Conservation (phyloP, 2,797 vertebrate species). For the Sphenodon punctatus region DNA sequence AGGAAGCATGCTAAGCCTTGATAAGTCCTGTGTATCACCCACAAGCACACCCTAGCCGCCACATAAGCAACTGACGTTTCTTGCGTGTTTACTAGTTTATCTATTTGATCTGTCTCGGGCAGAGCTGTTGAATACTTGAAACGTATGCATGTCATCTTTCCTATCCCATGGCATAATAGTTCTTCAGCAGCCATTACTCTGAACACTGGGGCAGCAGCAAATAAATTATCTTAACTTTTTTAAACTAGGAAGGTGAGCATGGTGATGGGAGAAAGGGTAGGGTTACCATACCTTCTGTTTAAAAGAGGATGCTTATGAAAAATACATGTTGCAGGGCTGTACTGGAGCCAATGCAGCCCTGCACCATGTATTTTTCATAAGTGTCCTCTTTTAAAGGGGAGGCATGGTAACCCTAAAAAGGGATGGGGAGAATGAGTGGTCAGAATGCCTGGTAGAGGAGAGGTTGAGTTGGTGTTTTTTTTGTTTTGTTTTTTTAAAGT, state of each 20-base stretch:
- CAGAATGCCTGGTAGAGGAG: not conserved
- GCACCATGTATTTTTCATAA: no score
- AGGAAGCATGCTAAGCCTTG: constrained; percentile 10
- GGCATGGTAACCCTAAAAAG: no score
- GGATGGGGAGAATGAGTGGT: not conserved
- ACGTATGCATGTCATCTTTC: accelerated
- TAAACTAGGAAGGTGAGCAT: not conserved
- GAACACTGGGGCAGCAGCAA: accelerated
- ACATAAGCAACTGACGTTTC: accelerated
- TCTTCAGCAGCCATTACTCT: not conserved
- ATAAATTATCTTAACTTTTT: not conserved
- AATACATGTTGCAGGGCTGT: no score
- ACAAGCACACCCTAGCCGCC: not conserved
- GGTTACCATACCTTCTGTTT: no score
- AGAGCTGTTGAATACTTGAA: not conserved
- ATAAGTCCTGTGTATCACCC: constrained; percentile 38
- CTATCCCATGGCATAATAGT: not conserved
- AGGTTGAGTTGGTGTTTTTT: not conserved
- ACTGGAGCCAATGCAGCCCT: no score
- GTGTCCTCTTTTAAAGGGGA: no score
- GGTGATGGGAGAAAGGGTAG: not conserved
- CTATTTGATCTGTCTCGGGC: constrained; percentile 26
- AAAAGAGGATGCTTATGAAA: no score
- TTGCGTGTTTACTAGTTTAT: constrained; percentile 25
- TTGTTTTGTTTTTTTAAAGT: accelerated